Conservation (phyloP, 2,797 vertebrate genomes). For the Benthosema pterotum region DNA sequence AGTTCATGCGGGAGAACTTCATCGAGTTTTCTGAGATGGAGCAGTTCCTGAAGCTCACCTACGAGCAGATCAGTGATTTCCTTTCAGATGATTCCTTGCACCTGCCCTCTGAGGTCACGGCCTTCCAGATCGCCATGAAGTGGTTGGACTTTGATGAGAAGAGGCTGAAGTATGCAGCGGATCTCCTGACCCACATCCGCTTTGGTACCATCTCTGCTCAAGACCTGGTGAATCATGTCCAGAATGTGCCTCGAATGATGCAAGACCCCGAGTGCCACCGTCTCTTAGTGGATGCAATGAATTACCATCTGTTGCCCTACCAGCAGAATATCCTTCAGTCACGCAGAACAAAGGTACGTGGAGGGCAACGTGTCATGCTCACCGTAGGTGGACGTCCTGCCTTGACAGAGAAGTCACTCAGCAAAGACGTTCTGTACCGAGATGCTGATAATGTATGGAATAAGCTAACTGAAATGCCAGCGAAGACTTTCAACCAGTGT, state of each 20-base stretch:
- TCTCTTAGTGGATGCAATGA: slow-evolving; percentile 98
- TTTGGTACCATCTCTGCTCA: slow-evolving; percentile 98
- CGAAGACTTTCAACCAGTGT: slow-evolving; percentile 99
- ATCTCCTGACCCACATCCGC: slow-evolving; percentile 92
- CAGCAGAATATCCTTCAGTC: slow-evolving; percentile 99
- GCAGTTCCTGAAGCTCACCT: slow-evolving; percentile 98
- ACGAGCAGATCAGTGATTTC: slow-evolving; percentile 98
- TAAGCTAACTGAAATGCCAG: slow-evolving; percentile 96
- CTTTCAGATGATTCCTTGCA: slow-evolving; percentile 94
- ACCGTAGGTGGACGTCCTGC: slow-evolving; percentile 95
- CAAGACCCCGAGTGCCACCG: slow-evolving; percentile 96
- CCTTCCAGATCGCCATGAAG: slow-evolving; percentile 97
- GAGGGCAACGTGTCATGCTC: slow-evolving; percentile 91
- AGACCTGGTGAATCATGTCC: slow-evolving; percentile 96
- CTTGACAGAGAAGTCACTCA: slow-evolving; percentile 97
- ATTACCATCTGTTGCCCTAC: slow-evolving; percentile 96
- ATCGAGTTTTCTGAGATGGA: slow-evolving; percentile 99
- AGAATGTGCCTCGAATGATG: slow-evolving; percentile 98
- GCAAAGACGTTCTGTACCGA: slow-evolving; percentile 95
- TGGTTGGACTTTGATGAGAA: slow-evolving; percentile 99
- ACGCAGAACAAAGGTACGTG: slow-evolving; percentile 96
- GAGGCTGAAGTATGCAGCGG: slow-evolving; percentile 92
- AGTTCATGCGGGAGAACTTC: slow-evolving; percentile 97
- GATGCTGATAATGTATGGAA: slow-evolving; percentile 95
- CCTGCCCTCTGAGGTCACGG: slow-evolving; percentile 95